Conservation (phyloP, 2,113 vertebrate species). For the Malurus cyaneus region DNA sequence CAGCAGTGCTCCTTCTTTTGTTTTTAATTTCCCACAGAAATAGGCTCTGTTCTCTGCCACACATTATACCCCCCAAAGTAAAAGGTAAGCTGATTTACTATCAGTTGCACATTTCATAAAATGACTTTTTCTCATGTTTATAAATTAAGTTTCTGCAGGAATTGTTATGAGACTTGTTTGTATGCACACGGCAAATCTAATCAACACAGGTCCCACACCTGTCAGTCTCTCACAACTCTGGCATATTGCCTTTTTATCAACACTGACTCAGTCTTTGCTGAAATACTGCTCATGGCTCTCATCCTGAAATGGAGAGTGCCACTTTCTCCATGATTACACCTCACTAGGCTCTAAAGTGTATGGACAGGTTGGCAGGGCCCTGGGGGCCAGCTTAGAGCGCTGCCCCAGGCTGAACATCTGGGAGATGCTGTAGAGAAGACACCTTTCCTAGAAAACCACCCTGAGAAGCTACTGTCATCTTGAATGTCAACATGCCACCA, state of each 20-base stretch:
- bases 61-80: neutral
- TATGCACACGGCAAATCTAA: neutral
- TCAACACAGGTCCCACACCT: neutral
- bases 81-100: conserved; percentile 8
- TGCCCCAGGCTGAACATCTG: neutral
- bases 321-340: neutral
- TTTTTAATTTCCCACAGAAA: neutral
- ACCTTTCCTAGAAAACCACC: neutral
- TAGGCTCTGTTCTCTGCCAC: neutral
- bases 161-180: neutral
- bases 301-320: neutral
- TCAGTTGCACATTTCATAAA: neutral
- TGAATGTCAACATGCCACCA: neutral
- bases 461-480: neutral
- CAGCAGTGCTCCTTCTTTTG: neutral
- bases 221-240: neutral
- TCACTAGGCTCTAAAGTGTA: neutral
- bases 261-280: neutral
- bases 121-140: neutral
- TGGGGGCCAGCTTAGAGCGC: rapidly evolving
- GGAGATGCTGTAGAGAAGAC: neutral
- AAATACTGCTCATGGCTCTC: neutral
- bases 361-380: neutral
- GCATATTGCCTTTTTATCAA: neutral
- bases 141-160: conserved; percentile 10